Base-by-base conservation (phyloP, 2,797 vertebrate genomes). In the Pipistrellus pygmaeus region DNA sequence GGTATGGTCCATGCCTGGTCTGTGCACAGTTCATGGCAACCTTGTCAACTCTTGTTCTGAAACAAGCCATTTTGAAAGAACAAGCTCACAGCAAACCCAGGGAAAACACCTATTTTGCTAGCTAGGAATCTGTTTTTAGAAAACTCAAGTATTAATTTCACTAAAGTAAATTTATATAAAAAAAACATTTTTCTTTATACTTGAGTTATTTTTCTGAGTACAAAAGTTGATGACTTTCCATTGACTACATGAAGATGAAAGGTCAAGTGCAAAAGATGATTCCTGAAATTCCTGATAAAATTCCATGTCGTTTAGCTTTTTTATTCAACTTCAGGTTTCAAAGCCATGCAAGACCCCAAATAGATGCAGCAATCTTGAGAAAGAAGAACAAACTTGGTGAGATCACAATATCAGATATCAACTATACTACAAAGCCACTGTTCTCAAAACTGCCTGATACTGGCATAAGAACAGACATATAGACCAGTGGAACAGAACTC, bases 271-370 rank as follows among this genome's bases (percentile, higher is more conserved):
- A 83, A 68, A 77, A 93, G 77, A 75, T 44, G 23, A 14, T 8
- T 44, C n/a, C 60, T 80, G 27, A 92, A 88, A 8, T 46, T 13
- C 10, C 41, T 10, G 7, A 48, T 51, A 30, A n/a, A 64, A 66
- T 55, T 89, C 72, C 30, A 20, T 2, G 32, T 64, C 32, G 77
- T 32, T 57, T 68, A 72, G 35, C 71, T 64, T 82, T 53, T 6
- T 88, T 55, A 62, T 84, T 93, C 66, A 89, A 89, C 57, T 88
- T 88, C 35, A 25, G 11, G 21, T 81, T 95, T 96, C 68, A 96
- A 11, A 93, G 51, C 48, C 57, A 71, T 4, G 12, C 44, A 11
- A 62, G 12, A 14, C 27, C 27, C 60, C 6, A 6, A 62, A 30
- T 62, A 62, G 60, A 27, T 62, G 60, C 27, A 6, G 27, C 27